phyloP scores from a whole-genome alignment of 1,140 invertebrate species.

The Goniozus legneri region DNA sequence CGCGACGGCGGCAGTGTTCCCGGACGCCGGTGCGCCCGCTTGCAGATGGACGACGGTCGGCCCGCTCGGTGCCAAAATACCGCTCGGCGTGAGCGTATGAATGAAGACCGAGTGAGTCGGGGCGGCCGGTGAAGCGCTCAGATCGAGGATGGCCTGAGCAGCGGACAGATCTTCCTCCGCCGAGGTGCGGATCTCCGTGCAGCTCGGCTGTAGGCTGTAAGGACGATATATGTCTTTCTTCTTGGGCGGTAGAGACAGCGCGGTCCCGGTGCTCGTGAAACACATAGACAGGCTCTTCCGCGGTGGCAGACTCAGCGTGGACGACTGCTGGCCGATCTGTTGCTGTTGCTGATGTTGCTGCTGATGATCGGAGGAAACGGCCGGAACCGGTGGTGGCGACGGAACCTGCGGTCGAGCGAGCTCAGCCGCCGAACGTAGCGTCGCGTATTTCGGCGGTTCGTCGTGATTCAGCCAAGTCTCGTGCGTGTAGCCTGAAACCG shows the following conservation, averaged over 20 bases:
- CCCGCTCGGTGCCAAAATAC: constrained; percentile 44
- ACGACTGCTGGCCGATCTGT: constrained; percentile 46
- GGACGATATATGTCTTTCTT: constrained; percentile 86
- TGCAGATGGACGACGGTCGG: neutral
- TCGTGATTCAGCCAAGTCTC: constrained; percentile 52
- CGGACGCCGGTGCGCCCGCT: too few relatives aligned
- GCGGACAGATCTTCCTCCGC: constrained; percentile 77
- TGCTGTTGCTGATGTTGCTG: constrained; percentile 25
- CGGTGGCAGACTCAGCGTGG: constrained; percentile 42
- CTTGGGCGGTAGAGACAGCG: constrained; percentile 77
- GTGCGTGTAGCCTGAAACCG: constrained; percentile 47
- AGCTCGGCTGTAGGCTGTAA: constrained; percentile 72
- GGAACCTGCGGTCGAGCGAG: constrained; percentile 36
- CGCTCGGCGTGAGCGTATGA: constrained; percentile 52
- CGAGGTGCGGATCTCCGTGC: constrained; percentile 60
- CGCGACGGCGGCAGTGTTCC: constrained; percentile 55
- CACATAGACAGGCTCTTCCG: constrained; percentile 73
- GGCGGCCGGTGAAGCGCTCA: constrained; percentile 78
- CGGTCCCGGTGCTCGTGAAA: constrained; percentile 77
- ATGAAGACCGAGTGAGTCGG: constrained; percentile 49
- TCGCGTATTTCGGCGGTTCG: constrained; percentile 63
- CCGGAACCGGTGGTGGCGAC: constrained; percentile 22
- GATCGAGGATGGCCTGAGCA: constrained; percentile 80
- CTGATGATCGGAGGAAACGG: constrained; percentile 14
- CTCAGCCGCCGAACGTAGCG: constrained; percentile 61